Evolutionary conservation across 2,888 invertebrate genomes (phyloP), one percentile per base, ranked within the genome.

Genomic region (Petrolisthes manimaculis): DNA sequence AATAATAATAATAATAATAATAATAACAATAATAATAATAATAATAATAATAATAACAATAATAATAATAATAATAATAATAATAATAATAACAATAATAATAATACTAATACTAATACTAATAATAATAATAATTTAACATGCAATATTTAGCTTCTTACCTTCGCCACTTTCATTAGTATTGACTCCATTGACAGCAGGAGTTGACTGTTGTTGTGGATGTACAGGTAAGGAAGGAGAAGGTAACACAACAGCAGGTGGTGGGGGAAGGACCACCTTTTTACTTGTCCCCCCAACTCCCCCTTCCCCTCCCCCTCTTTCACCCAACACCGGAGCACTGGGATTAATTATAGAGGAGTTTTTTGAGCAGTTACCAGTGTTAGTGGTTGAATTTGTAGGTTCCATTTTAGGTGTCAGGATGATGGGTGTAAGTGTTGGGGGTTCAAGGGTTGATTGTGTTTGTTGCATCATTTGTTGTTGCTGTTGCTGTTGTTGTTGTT

Each of bases 121-220:
- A n/a, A n/a, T n/a, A n/a, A n/a, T n/a, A n/a, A n/a, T 37, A 37
- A 37, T 37, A 37, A 37, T 37, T 37, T 37, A 37, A 37, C 37
- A 1, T 37, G 37, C 37, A 37, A 37, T 37, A 37, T 37, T 37
- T 37, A 37, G 37, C 37, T 37, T 37, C 37, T 71, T 67, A 89
- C 89, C 83, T 83, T 89, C 89, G 21, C 89, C 89, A 69, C 86
- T 87, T 54, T 85, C 88, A 81, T 88, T 88, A 54, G 83, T 37
- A 51, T 80, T n/a, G 54, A 71, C 83, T 21, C 89, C 90, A 80
- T 90, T 90, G 9, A 86, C 12, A n/a, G 86, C 79, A 37, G 90
- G 77, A 18, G 56, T 21, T n/a, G 54, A 24, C 51, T 21, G 82
- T 55, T 82, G 85, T 54, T 77, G 85, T 51, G 75, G 67, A 53